A percentile compares a stretch with the other conserved stretches of the same genome.
Evolutionary conservation across 2,797 vertebrate genomes (phyloP).

Genomic region (Siniperca scherzeri): DNA sequence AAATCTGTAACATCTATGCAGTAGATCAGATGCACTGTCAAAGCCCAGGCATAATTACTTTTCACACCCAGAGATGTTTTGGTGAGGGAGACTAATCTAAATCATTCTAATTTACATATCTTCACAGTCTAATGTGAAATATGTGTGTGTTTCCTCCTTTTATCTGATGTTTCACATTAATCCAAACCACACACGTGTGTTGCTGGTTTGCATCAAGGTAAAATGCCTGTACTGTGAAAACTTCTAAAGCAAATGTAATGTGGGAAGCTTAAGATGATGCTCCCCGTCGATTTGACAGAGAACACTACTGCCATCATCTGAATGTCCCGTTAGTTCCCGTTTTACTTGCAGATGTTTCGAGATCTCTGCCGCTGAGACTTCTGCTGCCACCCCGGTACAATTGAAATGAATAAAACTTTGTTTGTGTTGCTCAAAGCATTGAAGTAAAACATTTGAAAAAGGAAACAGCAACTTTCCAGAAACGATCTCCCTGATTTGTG

Average conservation of each 20-base stretch:
- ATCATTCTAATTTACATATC: neutral
- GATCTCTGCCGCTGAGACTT: neutral
- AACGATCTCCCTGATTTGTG: neutral
- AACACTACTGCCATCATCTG: conserved; percentile 74
- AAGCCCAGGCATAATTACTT: neutral
- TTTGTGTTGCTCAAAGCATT: neutral
- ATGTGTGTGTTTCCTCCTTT: neutral
- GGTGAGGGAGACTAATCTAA: neutral
- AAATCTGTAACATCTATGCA: neutral
- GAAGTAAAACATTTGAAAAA: neutral
- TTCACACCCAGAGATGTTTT: neutral
- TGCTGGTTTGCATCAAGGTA: neutral
- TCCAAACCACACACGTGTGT: neutral
- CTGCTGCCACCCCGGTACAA: neutral
- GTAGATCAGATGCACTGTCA: neutral
- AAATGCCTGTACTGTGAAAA: neutral
- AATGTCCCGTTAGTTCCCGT: conserved; percentile 7
- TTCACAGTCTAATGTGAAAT: neutral
- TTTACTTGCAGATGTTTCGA: neutral
- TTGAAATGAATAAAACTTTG: neutral
- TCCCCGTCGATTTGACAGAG: conserved; percentile 22
- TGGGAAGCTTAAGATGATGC: neutral
- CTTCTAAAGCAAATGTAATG: neutral
- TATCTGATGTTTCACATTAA: neutral
- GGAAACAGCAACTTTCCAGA: neutral